Percentiles rank a stretch among this genome's conserved stretches.
Evolutionary conservation across 2,797 vertebrate species (phyloP).

Genomic region (Myotis planiceps): DNA sequence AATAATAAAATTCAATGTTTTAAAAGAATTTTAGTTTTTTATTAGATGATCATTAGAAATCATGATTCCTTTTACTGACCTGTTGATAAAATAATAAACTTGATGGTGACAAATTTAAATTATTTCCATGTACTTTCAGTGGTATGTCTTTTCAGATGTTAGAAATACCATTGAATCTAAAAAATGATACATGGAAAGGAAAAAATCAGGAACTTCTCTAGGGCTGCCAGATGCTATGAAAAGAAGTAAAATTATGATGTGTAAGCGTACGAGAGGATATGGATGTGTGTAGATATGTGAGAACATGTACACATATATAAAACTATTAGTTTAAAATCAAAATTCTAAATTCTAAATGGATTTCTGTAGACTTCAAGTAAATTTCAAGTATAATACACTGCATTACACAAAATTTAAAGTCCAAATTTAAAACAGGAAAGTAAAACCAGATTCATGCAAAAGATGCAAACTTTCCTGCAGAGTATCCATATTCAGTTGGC

Average conservation of each 20-base stretch:
- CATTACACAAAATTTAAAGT: conserved; percentile 32
- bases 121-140: not conserved
- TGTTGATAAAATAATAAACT: not conserved
- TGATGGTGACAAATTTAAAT: not conserved
- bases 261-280: not conserved
- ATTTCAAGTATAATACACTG: not conserved
- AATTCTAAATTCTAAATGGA: conserved; percentile 36
- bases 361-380: not conserved
- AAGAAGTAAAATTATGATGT: not conserved
- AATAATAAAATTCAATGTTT: not conserved
- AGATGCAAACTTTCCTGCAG: conserved; percentile 49
- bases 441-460: conserved; percentile 39
- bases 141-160: not conserved
- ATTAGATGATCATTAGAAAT: not conserved
- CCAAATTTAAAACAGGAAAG: conserved; percentile 40
- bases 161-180: not conserved
- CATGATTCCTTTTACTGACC: not conserved
- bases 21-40: conserved; percentile 23
- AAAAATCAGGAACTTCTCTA: not conserved
- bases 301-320: not conserved
- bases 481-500: conserved; percentile 17
- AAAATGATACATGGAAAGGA: not conserved
- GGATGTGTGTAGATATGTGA: not conserved
- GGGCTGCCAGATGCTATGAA: not conserved
- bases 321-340: conserved; percentile 11